Evolutionary conservation across 2,797 vertebrate genomes (phyloP).

Genomic region (Onychomys leucogaster): DNA sequence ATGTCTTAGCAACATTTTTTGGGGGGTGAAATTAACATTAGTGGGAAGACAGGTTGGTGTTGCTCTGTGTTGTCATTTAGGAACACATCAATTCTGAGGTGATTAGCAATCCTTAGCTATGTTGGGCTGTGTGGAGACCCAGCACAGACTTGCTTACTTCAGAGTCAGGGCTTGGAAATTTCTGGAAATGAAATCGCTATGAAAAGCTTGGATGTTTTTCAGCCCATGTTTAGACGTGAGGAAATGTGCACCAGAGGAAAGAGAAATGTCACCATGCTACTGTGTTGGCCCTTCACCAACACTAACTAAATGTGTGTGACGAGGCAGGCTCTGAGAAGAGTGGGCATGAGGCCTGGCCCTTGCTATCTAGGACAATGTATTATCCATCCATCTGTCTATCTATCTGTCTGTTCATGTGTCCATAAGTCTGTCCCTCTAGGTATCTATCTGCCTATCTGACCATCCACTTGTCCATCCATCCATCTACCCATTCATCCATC

Average conservation of each 20-base stretch:
- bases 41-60: slow-evolving; percentile 78
- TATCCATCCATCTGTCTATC: neutral
- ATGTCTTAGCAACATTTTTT: slow-evolving; percentile 75
- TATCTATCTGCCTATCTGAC: neutral
- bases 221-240: slow-evolving; percentile 21
- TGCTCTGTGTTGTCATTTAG: slow-evolving; percentile 73
- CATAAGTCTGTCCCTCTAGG: neutral
- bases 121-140: neutral
- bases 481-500: neutral
- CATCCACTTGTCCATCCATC: neutral
- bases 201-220: slow-evolving; percentile 60
- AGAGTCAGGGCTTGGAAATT: neutral
- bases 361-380: neutral
- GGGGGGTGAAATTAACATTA: slow-evolving; percentile 13
- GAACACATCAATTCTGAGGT: slow-evolving; percentile 73
- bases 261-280: neutral
- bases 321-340: neutral
- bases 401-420: neutral
- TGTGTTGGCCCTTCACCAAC: neutral
- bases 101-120: slow-evolving; percentile 68
- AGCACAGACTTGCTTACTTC: slow-evolving; percentile 17
- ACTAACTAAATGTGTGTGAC: neutral
- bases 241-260: slow-evolving; percentile 44
- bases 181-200: neutral
- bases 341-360: neutral